phyloP scores from a whole-genome alignment of 1,140 invertebrate species.

The Zophobas morio region DNA sequence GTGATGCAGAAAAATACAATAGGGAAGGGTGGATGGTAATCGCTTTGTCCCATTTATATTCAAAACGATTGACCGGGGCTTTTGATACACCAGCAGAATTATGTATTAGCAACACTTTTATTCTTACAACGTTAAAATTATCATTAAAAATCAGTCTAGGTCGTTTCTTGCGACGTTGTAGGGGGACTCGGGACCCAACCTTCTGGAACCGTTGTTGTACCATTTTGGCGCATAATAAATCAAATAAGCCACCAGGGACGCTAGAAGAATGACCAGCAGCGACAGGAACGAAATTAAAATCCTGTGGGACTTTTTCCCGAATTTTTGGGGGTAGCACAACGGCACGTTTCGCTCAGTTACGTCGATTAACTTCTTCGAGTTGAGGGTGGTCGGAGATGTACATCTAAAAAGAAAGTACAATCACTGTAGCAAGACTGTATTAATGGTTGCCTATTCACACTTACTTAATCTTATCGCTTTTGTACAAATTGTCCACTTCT shows the following conservation, averaged over 20 bases:
- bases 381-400: slow-evolving; percentile 54
- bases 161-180: slow-evolving; percentile 51
- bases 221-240: slow-evolving; percentile 57
- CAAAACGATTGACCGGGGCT: slow-evolving; percentile 57
- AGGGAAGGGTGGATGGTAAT: slow-evolving; percentile 59
- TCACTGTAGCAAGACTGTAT: background rate
- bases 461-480: slow-evolving; percentile 59
- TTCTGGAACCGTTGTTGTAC: slow-evolving; percentile 36
- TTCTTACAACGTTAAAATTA: slow-evolving; percentile 16
- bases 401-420: slow-evolving; percentile 57
- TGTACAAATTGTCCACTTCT: slow-evolving; percentile 53
- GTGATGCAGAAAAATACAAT: slow-evolving; percentile 60
- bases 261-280: slow-evolving; percentile 54
- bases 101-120: slow-evolving; percentile 40
- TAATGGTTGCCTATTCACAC: slow-evolving; percentile 6
- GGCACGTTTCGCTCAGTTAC: slow-evolving; percentile 52
- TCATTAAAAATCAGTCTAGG: background rate
- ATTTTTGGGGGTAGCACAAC: slow-evolving; percentile 59
- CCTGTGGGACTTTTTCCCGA: slow-evolving; percentile 57
- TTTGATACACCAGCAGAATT: slow-evolving; percentile 51
- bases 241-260: slow-evolving; percentile 61
- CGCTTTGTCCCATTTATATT: slow-evolving; percentile 59
- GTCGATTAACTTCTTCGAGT: slow-evolving; percentile 55
- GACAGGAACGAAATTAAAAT: slow-evolving; percentile 58
- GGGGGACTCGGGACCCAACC: slow-evolving; percentile 61